Evolutionary conservation across 2,888 invertebrate genomes (phyloP), one percentile per base, ranked within the genome.

Genomic region (Rugalucina vietnamica): DNA sequence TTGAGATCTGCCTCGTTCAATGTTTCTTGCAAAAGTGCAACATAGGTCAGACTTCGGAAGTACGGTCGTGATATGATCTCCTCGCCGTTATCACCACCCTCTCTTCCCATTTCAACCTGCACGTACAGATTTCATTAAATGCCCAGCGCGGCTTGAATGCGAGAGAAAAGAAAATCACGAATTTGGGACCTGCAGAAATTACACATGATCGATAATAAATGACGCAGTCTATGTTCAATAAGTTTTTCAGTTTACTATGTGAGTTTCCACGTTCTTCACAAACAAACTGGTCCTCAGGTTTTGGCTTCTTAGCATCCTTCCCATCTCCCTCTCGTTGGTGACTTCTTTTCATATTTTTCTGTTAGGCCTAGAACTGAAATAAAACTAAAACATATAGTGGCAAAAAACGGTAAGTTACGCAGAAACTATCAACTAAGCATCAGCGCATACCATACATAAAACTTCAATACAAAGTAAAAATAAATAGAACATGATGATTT

Each of bases 81-180:
- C 43, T 24, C 24, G 24, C 27, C 32, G 21, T 76, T 84, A 49
- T 74, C 29, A 2, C 76, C 79, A n/a, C 70, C 70, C 71, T 87
- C 78, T 57, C 76, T 39, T n/a, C 70, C 70, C 82, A 82, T 82
- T 81, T 83, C 79, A 24, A 83, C 77, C 70, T 83, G 78, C 8
- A 75, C 78, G 34, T 81, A 81, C 29, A 84, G 32, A 57, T 80
- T 80, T 77, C 80, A 84, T 36, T 80, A 77, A 8, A 81, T 81
- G 12, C 71, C 76, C 5, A 60, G 43, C 43, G 43, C n/a, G 37
- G 74, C 27, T 70, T 36, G 18, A 8, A 32, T 5, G 21, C 75
- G 24, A 14, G 71, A 50, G 12, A 57, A 50, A 18, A 85, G 37
- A 71, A 49, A 74, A 14, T 65, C 29, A 32, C 36, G 27, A 0